Evolutionary conservation across 2,888 invertebrate species (phyloP), one percentile per base, ranked within the genome.

Genomic region (Lordiphosa fenestrarum): DNA sequence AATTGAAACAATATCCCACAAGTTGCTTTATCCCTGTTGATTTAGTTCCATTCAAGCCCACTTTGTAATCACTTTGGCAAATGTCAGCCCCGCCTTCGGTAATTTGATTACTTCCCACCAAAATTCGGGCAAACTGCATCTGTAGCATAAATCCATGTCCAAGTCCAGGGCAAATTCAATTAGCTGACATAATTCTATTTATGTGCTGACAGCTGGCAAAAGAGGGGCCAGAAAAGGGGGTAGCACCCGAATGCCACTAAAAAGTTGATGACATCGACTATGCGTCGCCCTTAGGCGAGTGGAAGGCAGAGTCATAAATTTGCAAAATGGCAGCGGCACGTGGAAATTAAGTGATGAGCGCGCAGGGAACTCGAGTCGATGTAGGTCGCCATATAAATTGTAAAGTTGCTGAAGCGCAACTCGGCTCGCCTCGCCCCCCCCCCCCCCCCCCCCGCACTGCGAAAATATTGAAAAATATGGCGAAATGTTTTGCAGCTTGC

Each of bases 161-260:
- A 75, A 78, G 78, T 68, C 66, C 71, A 71, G 62, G 59, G 62
- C 63, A 71, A 82, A 83, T 76, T 80, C 73, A 80, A 81, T 77
- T 77, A 77, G 77, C 71, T 71, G 77, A 76, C 81, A 77, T 77
- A 77, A 77, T 77, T 77, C 81, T 66, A 77, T 77, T 77, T 77
- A 58, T 71, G 69, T 69, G 77, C 77, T 81, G 81, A 76, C 77
- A 81, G 80, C 70, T 78, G 77, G 77, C 74, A 76, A 76, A 69
- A 53, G 48, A 53, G 48, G 56, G 60, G 48, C 42, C 57, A 35
- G 51, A 30, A 42, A 12, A 42, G 30, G 30, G 30, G 33, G 15
- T 33, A 33, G 33, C 13, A 44, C 5, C 2, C 19, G 6, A 25
- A 25, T 25, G 25, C n/a, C 19, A 15, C n/a, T 21, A 35, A 30